A percentile compares a stretch with the other conserved stretches of the same genome.
These are phyloP conservation scores for Phyto melanocephala DNA, from an alignment of 2,888 invertebrate species.

Conservation along the genomic window DNA sequence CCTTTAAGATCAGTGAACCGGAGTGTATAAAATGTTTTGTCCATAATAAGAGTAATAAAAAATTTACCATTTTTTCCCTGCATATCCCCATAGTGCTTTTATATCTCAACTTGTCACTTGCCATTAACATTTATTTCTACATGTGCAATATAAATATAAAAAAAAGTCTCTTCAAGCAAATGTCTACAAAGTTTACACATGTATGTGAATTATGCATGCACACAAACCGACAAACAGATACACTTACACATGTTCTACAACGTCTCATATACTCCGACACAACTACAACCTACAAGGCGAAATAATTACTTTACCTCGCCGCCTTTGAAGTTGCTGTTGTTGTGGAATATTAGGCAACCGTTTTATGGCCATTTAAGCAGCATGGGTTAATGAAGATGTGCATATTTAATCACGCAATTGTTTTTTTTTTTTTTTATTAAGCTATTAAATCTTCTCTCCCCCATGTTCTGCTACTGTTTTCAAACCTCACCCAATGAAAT, in stretches of 20 bases:
- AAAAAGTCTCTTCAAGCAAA: background rate
- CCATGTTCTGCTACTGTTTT: background rate
- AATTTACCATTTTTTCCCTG: too few relatives aligned
- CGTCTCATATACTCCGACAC: background rate
- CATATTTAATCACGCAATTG: conserved; percentile 42
- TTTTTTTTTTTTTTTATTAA: conserved; percentile 6
- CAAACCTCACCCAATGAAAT: background rate
- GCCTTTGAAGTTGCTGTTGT: background rate
- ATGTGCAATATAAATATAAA: background rate
- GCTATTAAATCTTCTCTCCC: background rate
- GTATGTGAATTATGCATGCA: background rate
- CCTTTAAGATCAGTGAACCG: too few relatives aligned
- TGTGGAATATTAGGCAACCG: conserved; percentile 35
- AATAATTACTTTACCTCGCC: background rate
- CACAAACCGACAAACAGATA: background rate
- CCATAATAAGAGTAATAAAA: too few relatives aligned
- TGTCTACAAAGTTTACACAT: background rate
- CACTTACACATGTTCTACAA: background rate
- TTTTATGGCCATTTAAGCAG: conserved; percentile 58
- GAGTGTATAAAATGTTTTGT: too few relatives aligned
- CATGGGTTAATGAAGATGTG: conserved; percentile 58
- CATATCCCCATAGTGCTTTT: background rate
- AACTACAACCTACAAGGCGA: too few relatives aligned
- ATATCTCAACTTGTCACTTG: background rate
- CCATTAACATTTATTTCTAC: background rate